These are phyloP conservation scores for Ridgeia piscesae DNA, from an alignment of 1,140 invertebrate genomes.

Conservation along the genomic window DNA sequence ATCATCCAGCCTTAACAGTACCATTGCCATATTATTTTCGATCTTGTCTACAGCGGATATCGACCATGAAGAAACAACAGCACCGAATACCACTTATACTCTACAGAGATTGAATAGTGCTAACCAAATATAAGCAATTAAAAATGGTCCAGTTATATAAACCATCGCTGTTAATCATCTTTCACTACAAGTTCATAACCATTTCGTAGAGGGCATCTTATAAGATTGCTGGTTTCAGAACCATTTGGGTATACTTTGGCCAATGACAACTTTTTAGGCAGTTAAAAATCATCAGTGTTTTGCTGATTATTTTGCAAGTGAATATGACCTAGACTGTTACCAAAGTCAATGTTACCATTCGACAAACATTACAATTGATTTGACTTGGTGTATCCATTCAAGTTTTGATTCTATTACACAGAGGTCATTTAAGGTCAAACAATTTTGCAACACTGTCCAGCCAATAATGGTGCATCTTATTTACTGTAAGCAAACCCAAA, in stretches of 20 bases:
- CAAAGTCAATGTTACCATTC: background rate
- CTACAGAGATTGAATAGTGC: background rate
- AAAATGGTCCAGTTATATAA: background rate
- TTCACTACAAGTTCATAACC: background rate
- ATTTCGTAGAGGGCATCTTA: background rate
- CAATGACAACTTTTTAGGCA: background rate
- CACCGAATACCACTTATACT: background rate
- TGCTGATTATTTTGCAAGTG: background rate
- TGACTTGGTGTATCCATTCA: background rate
- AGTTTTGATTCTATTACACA: background rate
- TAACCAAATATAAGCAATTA: slow-evolving; percentile 2
- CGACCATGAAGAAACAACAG: background rate
- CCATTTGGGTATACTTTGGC: background rate
- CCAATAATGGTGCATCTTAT: background rate
- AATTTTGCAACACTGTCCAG: too few species aligned
- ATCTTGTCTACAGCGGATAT: background rate
- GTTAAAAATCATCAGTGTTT: background rate
- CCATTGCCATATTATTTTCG: background rate
- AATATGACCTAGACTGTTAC: background rate
- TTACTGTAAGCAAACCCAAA: background rate
- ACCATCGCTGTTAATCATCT: background rate
- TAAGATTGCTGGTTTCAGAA: background rate
- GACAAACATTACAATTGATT: background rate
- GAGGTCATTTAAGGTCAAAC: background rate
- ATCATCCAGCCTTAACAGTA: background rate